Conservation (phyloP, 2,113 vertebrate genomes). For the Amphiprion percula region DNA sequence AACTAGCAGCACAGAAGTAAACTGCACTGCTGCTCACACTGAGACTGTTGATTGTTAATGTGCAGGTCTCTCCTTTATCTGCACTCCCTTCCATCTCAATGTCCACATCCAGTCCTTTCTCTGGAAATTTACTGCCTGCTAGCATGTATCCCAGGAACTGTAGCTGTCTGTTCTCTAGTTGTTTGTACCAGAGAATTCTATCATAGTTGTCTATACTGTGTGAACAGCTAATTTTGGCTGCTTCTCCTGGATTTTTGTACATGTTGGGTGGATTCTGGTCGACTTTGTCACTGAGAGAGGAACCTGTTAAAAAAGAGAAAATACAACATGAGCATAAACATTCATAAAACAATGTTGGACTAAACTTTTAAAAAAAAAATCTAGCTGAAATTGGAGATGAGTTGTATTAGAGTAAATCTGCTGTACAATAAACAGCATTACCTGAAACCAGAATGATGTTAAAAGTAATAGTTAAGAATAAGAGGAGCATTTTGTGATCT, state of each 20-base stretch:
- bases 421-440: neutral
- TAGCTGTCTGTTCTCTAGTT: neutral
- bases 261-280: constrained; percentile 34
- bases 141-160: constrained; percentile 46
- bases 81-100: neutral
- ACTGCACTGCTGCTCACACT: too few species aligned
- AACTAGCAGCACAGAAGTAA: too few species aligned
- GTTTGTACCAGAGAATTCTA: constrained; percentile 60
- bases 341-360: neutral
- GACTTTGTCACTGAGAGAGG: constrained; percentile 24
- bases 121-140: rapidly evolving
- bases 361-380: too few species aligned
- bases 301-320: neutral
- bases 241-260: neutral
- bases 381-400: too few species aligned
- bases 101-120: neutral
- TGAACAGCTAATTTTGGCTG: constrained; percentile 29
- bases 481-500: neutral
- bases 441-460: constrained; percentile 19
- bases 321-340: neutral
- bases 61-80: neutral
- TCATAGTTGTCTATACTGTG: constrained; percentile 23
- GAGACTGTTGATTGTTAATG: neutral
- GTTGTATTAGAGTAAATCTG: too few species aligned
- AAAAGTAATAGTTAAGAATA: neutral